Evolutionary conservation across 1,140 invertebrate species (phyloP).

Genomic region (Sarcophaga bullata): DNA sequence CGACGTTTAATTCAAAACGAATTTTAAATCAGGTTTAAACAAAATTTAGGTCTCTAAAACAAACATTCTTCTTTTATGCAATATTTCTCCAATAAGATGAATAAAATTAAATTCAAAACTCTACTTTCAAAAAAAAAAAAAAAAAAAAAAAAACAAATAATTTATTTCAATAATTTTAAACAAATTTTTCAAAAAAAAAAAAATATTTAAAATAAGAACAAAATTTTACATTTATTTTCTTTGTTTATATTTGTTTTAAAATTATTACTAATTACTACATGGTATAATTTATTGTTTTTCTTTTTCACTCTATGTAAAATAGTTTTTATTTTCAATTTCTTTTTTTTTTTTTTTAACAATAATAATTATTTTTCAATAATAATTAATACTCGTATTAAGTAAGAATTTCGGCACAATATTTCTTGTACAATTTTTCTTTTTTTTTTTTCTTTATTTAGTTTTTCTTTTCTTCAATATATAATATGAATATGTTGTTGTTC

Average conservation of each 20-base stretch:
- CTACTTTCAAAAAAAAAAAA: neutral
- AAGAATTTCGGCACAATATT: conserved; percentile 34
- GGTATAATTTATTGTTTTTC: neutral
- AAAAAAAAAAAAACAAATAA: conserved; percentile 15
- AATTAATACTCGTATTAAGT: neutral
- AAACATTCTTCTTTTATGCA: neutral
- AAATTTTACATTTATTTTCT: neutral
- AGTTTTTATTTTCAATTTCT: neutral
- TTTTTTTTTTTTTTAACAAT: conserved; percentile 12
- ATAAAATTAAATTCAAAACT: too few relatives aligned
- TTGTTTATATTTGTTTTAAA: neutral
- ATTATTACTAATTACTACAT: too few relatives aligned
- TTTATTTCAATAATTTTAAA: neutral
- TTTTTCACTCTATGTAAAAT: conserved; percentile 23
- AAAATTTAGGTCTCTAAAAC: conserved; percentile 25
- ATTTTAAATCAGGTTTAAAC: neutral
- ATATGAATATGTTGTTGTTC: conserved; percentile 39
- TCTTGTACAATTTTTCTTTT: neutral
- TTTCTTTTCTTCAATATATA: conserved; percentile 20
- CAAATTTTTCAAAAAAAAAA: conserved; percentile 30
- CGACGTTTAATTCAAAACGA: neutral
- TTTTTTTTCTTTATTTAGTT: neutral
- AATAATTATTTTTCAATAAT: neutral
- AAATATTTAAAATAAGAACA: too few relatives aligned
- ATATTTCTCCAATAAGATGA: too few relatives aligned